phyloP scores from a whole-genome alignment of 1,140 invertebrate species.

The Oreohelix idahoensis region DNA sequence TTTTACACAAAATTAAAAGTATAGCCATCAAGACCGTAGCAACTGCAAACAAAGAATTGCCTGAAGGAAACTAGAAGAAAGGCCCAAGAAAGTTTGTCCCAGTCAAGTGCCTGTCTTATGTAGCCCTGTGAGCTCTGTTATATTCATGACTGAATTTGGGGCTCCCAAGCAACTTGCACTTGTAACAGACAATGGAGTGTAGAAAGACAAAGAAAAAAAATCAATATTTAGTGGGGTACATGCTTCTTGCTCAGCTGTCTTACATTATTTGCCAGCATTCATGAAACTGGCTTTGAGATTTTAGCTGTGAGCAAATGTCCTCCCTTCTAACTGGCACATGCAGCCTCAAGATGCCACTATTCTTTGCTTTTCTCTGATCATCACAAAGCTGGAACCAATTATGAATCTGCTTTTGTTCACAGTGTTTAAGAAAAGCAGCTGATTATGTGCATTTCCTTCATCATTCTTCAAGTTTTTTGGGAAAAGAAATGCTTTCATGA shows the following conservation, averaged over 20 bases:
- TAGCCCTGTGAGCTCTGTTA: constrained; percentile 36
- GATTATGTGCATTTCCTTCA: constrained; percentile 52
- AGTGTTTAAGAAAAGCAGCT: constrained; percentile 54
- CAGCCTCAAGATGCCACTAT: constrained; percentile 32
- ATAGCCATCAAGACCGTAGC: constrained; percentile 21
- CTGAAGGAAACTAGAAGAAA: constrained; percentile 18
- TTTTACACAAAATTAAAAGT: constrained; percentile 20
- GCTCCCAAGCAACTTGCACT: constrained; percentile 62
- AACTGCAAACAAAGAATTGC: constrained; percentile 24
- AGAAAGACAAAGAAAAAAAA: constrained; percentile 67
- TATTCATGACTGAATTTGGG: constrained; percentile 55
- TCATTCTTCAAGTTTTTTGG: constrained; percentile 44
- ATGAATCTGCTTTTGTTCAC: constrained; percentile 57
- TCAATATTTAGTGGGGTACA: constrained; percentile 54
- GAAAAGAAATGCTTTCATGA: constrained; percentile 10
- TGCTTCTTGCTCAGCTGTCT: constrained; percentile 60
- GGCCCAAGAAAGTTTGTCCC: constrained; percentile 11
- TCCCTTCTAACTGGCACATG: constrained; percentile 39
- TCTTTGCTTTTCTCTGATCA: constrained; percentile 40
- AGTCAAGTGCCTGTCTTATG: constrained; percentile 23
- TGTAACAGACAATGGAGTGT: constrained; percentile 59
- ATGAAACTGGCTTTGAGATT: constrained; percentile 45
- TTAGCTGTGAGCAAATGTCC: constrained; percentile 51
- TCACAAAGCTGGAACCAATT: constrained; percentile 58
- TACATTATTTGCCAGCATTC: constrained; percentile 52